Conservation (phyloP, 2,113 vertebrate species). For the Rousettus leschenaultii region DNA sequence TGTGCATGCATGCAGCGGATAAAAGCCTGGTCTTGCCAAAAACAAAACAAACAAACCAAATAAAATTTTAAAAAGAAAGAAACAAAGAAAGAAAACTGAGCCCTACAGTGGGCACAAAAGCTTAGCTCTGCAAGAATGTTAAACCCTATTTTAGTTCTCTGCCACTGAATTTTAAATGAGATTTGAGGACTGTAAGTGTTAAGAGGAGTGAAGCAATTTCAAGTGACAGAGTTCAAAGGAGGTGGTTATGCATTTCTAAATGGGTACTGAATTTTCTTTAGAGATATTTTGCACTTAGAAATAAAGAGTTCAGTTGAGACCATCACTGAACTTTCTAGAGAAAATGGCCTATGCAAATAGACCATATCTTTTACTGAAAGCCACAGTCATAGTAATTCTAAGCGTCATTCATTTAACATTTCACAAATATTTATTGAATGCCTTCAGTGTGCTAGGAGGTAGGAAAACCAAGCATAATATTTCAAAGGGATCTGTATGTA, state of each 20-base stretch:
- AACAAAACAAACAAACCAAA: conserved; percentile 44
- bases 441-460: background rate
- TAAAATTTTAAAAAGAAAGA: background rate
- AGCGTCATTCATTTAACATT: conserved; percentile 38
- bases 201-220: conserved; percentile 69
- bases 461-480: background rate
- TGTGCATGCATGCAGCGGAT: background rate
- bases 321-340: conserved; percentile 28
- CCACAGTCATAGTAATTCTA: background rate
- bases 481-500: background rate
- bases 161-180: conserved; percentile 67
- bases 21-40: conserved; percentile 14
- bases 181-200: conserved; percentile 44
- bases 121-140: conserved; percentile 63
- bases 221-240: conserved; percentile 76
- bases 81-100: conserved; percentile 10
- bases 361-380: background rate
- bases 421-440: conserved; percentile 59
- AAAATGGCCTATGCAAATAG: conserved; percentile 28
- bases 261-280: conserved; percentile 51
- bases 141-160: conserved; percentile 58
- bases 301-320: conserved; percentile 55
- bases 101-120: conserved; percentile 26
- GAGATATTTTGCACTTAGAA: conserved; percentile 69
- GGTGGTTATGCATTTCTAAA: conserved; percentile 65